These are phyloP conservation scores for Octonoba sinensis DNA, from an alignment of 2,888 invertebrate genomes.

Conservation along the genomic window DNA sequence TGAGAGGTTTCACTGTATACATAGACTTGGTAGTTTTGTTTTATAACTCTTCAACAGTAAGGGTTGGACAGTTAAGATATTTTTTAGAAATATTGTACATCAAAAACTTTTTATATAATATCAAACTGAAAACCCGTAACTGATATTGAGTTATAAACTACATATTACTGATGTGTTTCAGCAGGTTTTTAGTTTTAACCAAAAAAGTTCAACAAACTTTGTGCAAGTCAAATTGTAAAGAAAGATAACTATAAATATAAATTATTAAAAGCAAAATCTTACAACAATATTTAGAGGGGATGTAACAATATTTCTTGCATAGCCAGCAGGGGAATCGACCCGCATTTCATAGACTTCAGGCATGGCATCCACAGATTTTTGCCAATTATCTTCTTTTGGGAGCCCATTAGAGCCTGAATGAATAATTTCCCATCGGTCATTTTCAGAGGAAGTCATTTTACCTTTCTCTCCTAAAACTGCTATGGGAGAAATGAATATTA, in stretches of 20 bases:
- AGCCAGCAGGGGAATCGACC: slow-evolving; percentile 30
- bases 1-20: too few relatives aligned
- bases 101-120: too few relatives aligned
- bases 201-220: too few relatives aligned
- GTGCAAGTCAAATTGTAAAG: too few relatives aligned
- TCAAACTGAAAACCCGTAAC: too few relatives aligned
- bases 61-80: too few relatives aligned
- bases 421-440: slow-evolving; percentile 51
- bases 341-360: slow-evolving; percentile 61
- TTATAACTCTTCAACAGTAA: too few relatives aligned
- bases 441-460: slow-evolving; percentile 28
- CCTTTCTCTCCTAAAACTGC: slow-evolving; percentile 45
- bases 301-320: slow-evolving; percentile 37
- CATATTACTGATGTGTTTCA: too few relatives aligned
- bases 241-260: not conserved
- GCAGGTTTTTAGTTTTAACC: too few relatives aligned
- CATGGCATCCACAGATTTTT: slow-evolving; percentile 34
- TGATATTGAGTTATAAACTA: too few relatives aligned
- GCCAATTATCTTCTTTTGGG: slow-evolving; percentile 33
- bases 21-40: too few relatives aligned
- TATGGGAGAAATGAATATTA: not conserved
- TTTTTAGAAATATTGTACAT: too few relatives aligned
- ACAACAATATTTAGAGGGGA: slow-evolving; percentile 55
- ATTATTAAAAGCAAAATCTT: slow-evolving; percentile 5
- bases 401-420: slow-evolving; percentile 17